Evolutionary conservation across 2,797 vertebrate genomes (phyloP), one percentile per base, ranked within the genome.

Genomic region (Salarias fasciatus): DNA sequence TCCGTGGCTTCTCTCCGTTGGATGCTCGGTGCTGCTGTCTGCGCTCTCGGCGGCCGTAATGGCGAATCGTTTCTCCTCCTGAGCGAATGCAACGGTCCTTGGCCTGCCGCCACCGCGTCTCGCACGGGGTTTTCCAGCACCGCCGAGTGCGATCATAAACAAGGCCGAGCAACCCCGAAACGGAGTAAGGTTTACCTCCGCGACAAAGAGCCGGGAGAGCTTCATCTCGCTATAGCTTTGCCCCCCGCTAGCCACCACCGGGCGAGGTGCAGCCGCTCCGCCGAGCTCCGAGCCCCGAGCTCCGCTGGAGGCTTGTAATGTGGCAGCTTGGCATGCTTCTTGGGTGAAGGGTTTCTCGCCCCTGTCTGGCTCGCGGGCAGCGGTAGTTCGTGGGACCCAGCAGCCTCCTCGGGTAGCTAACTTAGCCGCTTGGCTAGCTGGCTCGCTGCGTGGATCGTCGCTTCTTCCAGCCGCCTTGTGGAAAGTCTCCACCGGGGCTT

Each of bases 21-120:
- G 77, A 81, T 75, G 83, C 6, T 35, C 35, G 89, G 83, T 87
- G 87, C 85, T 85, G 82, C 83, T 86, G 80, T 75, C 74, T 68
- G 82, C 55, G 64, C 46, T 72, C 85, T 71, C 59, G 80, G 56
- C 82, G 84, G 93, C 87, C 90, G 92, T 91, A 93, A 94, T 93
- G 92, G 93, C 92, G 93, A 91, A 89, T 78, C 85, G 82, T 84
- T 79, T 68, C 79, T 84, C 78, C 75, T 88, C 85, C 91, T 89
- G 72, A 83, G 77, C 89, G 74, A 69, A 75, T 81, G 82, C 79
- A 86, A 78, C 61, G 73, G 66, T 76, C 63, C 85, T 75, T 67
- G 83, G 50, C 63, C 64, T 56, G 72, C 51, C 68, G 89, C 88
- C 33, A 9, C 33, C 35, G 33, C 30, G 31, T 9, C 31, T 62